These are phyloP conservation scores for Ashinkailepas kermadecensis DNA, from an alignment of 2,888 invertebrate species.

Conservation along the genomic window DNA sequence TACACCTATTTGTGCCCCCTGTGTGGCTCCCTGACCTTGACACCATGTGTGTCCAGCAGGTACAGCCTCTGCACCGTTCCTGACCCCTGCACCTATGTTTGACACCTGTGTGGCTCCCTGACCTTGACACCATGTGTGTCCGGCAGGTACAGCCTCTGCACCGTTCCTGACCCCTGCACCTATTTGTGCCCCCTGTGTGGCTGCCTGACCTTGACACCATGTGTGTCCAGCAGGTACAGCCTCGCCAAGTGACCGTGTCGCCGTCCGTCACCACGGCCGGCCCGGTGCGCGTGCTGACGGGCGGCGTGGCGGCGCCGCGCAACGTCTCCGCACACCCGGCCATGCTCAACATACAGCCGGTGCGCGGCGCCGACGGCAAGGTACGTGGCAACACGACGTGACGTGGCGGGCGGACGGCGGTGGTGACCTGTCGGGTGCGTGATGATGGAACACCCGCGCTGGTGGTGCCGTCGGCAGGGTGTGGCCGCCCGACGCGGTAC, in stretches of 20 bases:
- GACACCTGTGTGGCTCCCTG: too few species aligned
- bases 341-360: constrained; percentile 1
- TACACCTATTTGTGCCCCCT: too few species aligned
- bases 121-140: background rate
- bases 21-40: background rate
- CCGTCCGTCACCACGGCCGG: background rate
- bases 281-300: constrained; percentile 34
- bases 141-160: too few species aligned
- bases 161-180: too few species aligned
- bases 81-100: too few species aligned
- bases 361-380: background rate
- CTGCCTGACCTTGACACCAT: background rate
- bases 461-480: too few species aligned
- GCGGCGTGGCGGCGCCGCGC: constrained; percentile 24
- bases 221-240: background rate
- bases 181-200: background rate
- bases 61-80: too few species aligned
- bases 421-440: too few species aligned
- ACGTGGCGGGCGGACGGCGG: too few species aligned
- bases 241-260: background rate
- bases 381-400: background rate
- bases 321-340: background rate
- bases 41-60: too few species aligned
- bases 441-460: too few species aligned
- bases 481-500: too few species aligned